Base-by-base conservation (phyloP, 2,113 vertebrate species). In the Pogona vitticeps region DNA sequence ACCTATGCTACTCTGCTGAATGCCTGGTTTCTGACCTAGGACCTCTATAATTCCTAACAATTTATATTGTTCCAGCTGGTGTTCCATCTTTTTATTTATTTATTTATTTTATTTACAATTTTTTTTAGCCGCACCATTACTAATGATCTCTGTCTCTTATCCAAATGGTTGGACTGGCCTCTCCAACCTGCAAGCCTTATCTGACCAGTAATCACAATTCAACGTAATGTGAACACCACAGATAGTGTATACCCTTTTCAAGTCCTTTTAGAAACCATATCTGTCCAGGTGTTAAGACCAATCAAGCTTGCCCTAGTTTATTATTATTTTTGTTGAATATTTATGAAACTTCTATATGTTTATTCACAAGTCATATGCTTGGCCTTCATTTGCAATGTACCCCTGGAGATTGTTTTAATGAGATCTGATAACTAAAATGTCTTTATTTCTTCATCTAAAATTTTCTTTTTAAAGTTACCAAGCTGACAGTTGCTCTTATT, bases 381-480 rank as follows among this genome's bases (percentile, higher is more conserved):
- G 31, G 58, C 38, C 28, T 76, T 21, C 59, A 76, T 65, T 63
- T 42, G 58, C 18, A 63, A 46, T 46, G 40, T 76, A n/a, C 73
- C 76, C 10, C 15, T 61, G 31, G 12, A 40, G 59, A 42, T 26
- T 38, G 10, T 14, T 18, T n/a, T 73, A 86, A 79, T 9, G 88
- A 85, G 84, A 31, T 1, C 36, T 20, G 52, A 52, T 42, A n/a
- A 73, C 46, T 65, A 89, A 87, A 86, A 75, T 20, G 56, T 15
- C 1, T 21, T 65, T 82, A 20, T 59, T 72, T 82, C 38, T 56
- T n/a, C 9, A 33, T 42, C 20, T 52, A 80, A 86, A 80, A 63
- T 46, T 31, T 0, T 8, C 80, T 6, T 0, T 20, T 4, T 76
- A 31, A 14, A 31, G 46, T 9, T 46, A 52, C 42, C 31, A 77